A percentile compares a stretch with the other conserved stretches of the same genome.
Conservation (phyloP, 92 coral and sea anemone genomes). For the Meandrina meandrites region DNA sequence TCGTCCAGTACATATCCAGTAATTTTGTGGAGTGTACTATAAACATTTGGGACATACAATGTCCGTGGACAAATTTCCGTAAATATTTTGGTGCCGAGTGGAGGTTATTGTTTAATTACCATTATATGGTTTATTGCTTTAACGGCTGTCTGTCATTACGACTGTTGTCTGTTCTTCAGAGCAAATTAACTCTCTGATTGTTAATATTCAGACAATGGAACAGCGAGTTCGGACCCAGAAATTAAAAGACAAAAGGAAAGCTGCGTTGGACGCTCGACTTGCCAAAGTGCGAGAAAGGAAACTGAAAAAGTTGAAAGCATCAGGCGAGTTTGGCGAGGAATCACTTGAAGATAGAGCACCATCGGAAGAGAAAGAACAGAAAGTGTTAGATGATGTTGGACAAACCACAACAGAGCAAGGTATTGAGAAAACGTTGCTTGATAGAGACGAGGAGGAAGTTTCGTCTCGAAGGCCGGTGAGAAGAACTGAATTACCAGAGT, state of each 20-base stretch:
- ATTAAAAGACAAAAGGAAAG: conserved; percentile 91
- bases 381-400: conserved; percentile 5
- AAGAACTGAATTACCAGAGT: conserved; percentile 67
- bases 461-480: conserved; percentile 22
- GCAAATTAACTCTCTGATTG: not conserved
- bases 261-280: conserved; percentile 90
- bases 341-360: not conserved
- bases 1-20: no score
- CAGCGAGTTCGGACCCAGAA: conserved; percentile 88
- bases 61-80: no score
- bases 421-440: not conserved
- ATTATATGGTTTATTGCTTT: no score
- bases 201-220: conserved; percentile 71
- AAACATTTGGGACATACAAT: no score
- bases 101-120: no score
- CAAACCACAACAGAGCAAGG: conserved; percentile 19
- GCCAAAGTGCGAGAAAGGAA: conserved; percentile 90
- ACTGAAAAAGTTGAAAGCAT: conserved; percentile 68
- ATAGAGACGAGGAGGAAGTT: conserved; percentile 34
- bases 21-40: no score
- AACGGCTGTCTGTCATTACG: not conserved
- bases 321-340: conserved; percentile 51
- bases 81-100: no score
- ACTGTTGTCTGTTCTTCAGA: not conserved
- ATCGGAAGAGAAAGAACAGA: conserved; percentile 11